Evolutionary conservation across 2,888 invertebrate genomes (phyloP).

Genomic region (Aphidoletes aphidimyza): DNA sequence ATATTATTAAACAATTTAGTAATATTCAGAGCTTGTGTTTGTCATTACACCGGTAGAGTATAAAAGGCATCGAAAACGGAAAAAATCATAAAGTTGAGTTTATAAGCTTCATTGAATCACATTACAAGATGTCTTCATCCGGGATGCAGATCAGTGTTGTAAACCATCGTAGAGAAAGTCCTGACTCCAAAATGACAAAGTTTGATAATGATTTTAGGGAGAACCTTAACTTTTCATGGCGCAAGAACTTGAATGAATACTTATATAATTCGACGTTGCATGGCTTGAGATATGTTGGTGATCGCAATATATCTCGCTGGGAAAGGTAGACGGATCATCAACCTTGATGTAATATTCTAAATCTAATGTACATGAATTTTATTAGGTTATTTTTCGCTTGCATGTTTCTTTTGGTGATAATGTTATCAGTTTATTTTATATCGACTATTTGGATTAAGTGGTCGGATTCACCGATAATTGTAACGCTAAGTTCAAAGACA

Average conservation of each 20-base stretch:
- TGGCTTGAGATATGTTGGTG: constrained; percentile 81
- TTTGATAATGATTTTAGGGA: neutral
- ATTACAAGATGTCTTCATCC: neutral
- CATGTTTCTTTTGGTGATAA: constrained; percentile 74
- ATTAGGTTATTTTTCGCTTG: constrained; percentile 77
- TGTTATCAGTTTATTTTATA: constrained; percentile 77
- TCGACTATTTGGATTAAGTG: constrained; percentile 78
- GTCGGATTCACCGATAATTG: constrained; percentile 79
- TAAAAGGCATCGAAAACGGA: neutral
- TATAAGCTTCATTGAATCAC: neutral
- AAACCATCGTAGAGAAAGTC: neutral
- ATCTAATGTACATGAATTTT: neutral
- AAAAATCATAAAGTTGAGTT: neutral
- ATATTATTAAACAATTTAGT: no score
- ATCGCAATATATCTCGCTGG: no score
- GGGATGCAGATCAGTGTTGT: neutral
- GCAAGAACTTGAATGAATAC: constrained; percentile 70
- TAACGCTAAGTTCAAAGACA: constrained; percentile 78
- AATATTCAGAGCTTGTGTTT: no score
- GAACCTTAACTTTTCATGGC: neutral
- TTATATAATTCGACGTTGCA: constrained; percentile 77
- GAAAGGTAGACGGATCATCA: no score
- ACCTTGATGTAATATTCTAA: neutral
- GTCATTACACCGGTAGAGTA: neutral
- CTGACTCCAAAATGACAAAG: neutral